Base-by-base conservation (phyloP, 2,797 vertebrate species). In the Danio aesculapii region DNA sequence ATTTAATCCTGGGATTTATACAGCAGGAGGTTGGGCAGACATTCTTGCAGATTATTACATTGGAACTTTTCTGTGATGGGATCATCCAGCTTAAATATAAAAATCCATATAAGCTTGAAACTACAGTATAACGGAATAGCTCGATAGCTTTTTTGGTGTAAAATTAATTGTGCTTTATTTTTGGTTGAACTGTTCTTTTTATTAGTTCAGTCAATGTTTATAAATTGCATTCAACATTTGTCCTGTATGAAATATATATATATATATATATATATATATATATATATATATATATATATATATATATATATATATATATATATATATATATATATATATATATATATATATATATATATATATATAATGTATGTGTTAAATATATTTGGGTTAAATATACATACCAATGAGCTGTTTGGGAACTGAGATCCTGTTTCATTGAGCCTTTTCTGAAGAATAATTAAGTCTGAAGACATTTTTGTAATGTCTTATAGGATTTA, bases 101-200 rank as follows among this genome's bases (percentile, higher is more conserved):
- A 0, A 44, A 76, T 21, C n/a, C 9, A 10, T 58, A 44, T n/a
- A 57, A 47, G 9, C 2, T 52, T 8, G n/a, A 30, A 30, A 30
- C 30, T 30, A 30, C 30, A 30, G 3, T 17, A 41, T n/a, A 52
- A 39, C 2, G 52, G 6, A 39, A 52, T 30, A 52, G 5, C 6
- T 49, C 11, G 11, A 61, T 1, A 3, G 6, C 13, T 0, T 43
- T 43, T 63, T n/a, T 30, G 30, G 8, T 63, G 17, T 52, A 10
- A 70, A 53, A 41, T 30, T 41, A 6, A 41, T 66, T 30, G 6
- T 70, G 67, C 8, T 52, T 52, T 0, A 16, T 39, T 52, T 4
- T 70, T 47, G 17, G 46, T 68, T 69, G 14, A 70, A 53, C 21
- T 69, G 39, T 70, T 7, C 14, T 9, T 70, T 70, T 70, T 12